Base-by-base conservation (phyloP, 2,797 vertebrate genomes). In the Muscicapa striata region DNA sequence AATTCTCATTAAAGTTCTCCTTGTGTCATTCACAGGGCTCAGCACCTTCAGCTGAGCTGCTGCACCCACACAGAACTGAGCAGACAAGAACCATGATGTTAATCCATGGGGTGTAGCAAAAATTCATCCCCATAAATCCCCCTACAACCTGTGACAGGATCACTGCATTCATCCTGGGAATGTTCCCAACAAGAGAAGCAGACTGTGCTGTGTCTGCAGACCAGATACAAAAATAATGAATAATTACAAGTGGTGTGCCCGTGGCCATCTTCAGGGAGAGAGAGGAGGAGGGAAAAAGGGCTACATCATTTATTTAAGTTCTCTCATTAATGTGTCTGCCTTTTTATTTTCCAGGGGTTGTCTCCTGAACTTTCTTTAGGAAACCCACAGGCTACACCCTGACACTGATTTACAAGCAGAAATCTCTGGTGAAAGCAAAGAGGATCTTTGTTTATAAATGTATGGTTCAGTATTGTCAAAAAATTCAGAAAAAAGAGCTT, bases 361-460 rank as follows among this genome's bases (percentile, higher is more conserved):
- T 87, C 74, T 84, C 68, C 49, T 77, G 81, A 93, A 90, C 75
- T 77, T 51, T 67, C 73, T 67, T 64, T 36, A 64, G 7, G 58
- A 94, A 85, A 49, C 49, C 70, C 95, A 80, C 78, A 84, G 84
- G 84, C 88, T 89, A 77, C n/a, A 82, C 20, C 30, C 49, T 68
- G 93, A 41, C 89, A 83, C 30, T 94, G 80, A 94, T 90, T 88
- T 91, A 46, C 41, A 81, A 55, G 79, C n/a, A 80, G 57, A 91
- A 72, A 15, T 81, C 79, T 64, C 62, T 61, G 62, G 40, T 54
- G 58, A 91, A 74, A 92, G 48, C 38, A 57, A 36, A 79, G 55
- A 70, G 45, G n/a, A 90, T 45, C 17, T 87, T 45, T 41, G 34
- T 82, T 89, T 68, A 54, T 59, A 85, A 90, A 73, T 0, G 1